Percentiles rank a stretch among this genome's conserved stretches.
These are phyloP conservation scores for Ophthalmolycus amberensis DNA, from an alignment of 2,113 vertebrate genomes.

Conservation along the genomic window DNA sequence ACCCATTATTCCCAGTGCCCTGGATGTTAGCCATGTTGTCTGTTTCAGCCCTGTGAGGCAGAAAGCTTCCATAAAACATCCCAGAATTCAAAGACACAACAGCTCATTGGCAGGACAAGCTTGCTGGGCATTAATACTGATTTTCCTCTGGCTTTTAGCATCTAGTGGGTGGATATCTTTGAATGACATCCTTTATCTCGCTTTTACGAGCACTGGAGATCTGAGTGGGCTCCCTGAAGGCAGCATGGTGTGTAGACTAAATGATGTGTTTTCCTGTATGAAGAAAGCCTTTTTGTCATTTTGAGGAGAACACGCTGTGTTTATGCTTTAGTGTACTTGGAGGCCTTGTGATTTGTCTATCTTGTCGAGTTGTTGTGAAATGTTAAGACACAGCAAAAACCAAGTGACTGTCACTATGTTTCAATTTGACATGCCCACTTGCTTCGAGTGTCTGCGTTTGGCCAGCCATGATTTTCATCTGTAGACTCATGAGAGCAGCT, in stretches of 20 bases:
- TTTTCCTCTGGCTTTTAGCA: slow-evolving; percentile 47
- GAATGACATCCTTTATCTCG: slow-evolving; percentile 66
- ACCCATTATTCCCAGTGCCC: slow-evolving; percentile 70
- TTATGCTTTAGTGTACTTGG: neutral
- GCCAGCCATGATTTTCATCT: slow-evolving; percentile 58
- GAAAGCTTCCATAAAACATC: slow-evolving; percentile 71
- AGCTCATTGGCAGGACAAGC: slow-evolving; percentile 28
- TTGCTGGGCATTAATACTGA: slow-evolving; percentile 22
- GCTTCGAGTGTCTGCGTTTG: slow-evolving; percentile 31
- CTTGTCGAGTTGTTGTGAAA: neutral
- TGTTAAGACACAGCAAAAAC: slow-evolving; percentile 13
- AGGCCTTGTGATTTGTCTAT: slow-evolving; percentile 4
- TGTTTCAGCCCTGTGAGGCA: slow-evolving; percentile 69
- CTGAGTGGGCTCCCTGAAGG: slow-evolving; percentile 49
- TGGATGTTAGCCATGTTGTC: slow-evolving; percentile 64
- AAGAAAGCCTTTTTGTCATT: slow-evolving; percentile 47
- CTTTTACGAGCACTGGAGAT: slow-evolving; percentile 20
- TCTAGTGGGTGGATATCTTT: slow-evolving; percentile 55
- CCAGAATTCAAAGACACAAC: slow-evolving; percentile 54
- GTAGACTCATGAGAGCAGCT: slow-evolving; percentile 75
- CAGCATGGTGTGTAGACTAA: slow-evolving; percentile 24
- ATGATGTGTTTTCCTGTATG: slow-evolving; percentile 41
- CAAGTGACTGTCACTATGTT: slow-evolving; percentile 12
- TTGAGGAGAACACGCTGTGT: neutral
- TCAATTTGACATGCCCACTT: slow-evolving; percentile 29